Percentiles rank a stretch among this genome's conserved stretches.
These are phyloP conservation scores for Antechinus flavipes DNA, from an alignment of 2,113 vertebrate genomes.

Conservation along the genomic window DNA sequence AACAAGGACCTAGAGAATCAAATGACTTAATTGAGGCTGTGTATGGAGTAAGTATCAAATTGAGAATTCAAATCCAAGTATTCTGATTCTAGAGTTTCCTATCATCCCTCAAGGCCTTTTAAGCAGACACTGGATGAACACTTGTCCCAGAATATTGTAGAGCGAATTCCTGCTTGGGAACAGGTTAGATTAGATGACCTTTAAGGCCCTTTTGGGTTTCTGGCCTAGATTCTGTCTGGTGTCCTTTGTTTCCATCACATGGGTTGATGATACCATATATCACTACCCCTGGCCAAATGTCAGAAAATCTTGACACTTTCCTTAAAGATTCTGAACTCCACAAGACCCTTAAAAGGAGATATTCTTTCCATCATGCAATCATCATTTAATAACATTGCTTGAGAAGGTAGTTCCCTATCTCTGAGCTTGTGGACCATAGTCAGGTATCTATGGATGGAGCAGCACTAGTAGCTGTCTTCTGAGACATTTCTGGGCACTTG, in stretches of 20 bases:
- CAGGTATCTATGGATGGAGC: background rate
- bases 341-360: background rate
- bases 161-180: background rate
- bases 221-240: background rate
- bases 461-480: background rate
- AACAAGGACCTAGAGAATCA: background rate
- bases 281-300: background rate
- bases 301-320: background rate
- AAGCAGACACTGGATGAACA: background rate
- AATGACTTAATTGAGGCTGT: background rate
- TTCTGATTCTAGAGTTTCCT: background rate
- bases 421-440: background rate
- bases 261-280: background rate
- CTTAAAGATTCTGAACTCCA: background rate
- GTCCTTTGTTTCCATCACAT: background rate
- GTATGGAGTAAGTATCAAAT: background rate
- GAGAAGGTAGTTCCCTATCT: background rate
- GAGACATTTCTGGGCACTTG: background rate
- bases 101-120: background rate
- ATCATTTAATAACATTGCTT: background rate
- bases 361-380: background rate
- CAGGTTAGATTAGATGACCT: background rate
- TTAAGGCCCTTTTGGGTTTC: background rate
- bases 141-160: background rate
- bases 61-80: background rate